Percentiles rank a stretch among this genome's conserved stretches.
phyloP scores from a whole-genome alignment of 1,140 invertebrate genomes.

The Acromyrmex heyeri region DNA sequence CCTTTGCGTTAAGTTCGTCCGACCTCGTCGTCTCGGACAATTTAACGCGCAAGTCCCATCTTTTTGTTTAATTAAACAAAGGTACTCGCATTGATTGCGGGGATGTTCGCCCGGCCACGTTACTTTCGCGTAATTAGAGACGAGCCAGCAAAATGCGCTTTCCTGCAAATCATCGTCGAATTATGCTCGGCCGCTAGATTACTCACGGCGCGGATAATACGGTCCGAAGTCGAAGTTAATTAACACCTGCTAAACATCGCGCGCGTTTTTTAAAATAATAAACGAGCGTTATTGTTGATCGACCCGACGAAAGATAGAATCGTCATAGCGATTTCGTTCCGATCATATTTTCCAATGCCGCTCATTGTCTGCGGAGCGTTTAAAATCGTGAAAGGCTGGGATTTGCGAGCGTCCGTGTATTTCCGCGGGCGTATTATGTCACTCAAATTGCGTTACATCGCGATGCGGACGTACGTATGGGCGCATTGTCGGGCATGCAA shows the following conservation, averaged over 20 bases:
- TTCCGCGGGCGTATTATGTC: constrained; percentile 50
- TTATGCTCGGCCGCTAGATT: constrained; percentile 3
- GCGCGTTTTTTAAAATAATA: constrained; percentile 33
- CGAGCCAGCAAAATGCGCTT: constrained; percentile 35
- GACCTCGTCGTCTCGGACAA: constrained; percentile 17
- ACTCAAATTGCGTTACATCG: constrained; percentile 60
- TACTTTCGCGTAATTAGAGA: constrained; percentile 54
- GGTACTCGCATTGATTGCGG: constrained; percentile 52
- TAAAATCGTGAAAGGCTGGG: constrained; percentile 11
- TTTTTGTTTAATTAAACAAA: constrained; percentile 64
- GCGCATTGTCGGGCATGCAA: constrained; percentile 42
- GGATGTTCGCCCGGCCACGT: neutral
- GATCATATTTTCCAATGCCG: neutral
- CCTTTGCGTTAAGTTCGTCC: constrained; percentile 42
- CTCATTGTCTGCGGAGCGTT: neutral
- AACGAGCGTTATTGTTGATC: constrained; percentile 37
- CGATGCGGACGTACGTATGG: constrained; percentile 35
- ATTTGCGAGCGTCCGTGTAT: constrained; percentile 38
- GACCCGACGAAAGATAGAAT: neutral
- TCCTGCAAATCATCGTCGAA: constrained; percentile 48
- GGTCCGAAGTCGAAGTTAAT: constrained; percentile 27
- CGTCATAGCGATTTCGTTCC: neutral
- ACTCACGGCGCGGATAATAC: constrained; percentile 5
- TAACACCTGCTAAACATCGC: constrained; percentile 44
- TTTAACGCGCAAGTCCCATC: constrained; percentile 36